Conservation (phyloP, 92 coral and sea anemone genomes). For the Palythoa grandis region DNA sequence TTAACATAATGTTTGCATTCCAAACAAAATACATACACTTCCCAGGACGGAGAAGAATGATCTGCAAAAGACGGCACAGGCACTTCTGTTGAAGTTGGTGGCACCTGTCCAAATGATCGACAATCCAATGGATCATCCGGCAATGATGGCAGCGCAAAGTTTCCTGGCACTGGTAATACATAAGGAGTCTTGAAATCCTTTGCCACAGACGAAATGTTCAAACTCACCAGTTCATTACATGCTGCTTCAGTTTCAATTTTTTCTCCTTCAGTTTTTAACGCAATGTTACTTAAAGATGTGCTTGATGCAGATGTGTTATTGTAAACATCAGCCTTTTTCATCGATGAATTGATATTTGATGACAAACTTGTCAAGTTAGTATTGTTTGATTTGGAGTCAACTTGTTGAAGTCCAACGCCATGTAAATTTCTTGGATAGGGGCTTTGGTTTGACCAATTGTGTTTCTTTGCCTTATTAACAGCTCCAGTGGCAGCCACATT, state of each 20-base stretch:
- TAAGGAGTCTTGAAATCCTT: constrained; percentile 53
- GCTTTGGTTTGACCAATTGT: constrained; percentile 58
- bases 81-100: not conserved
- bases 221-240: constrained; percentile 18
- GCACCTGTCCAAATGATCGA: constrained; percentile 42
- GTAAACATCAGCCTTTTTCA: not conserved
- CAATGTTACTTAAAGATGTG: not conserved
- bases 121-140: constrained; percentile 82
- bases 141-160: constrained; percentile 66
- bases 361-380: constrained; percentile 20
- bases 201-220: constrained; percentile 12
- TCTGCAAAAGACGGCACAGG: constrained; percentile 1
- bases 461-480: constrained; percentile 60
- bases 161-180: constrained; percentile 55
- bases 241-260: constrained; percentile 17
- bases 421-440: constrained; percentile 23
- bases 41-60: constrained; percentile 54
- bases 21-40: constrained; percentile 53
- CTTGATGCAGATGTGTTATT: not conserved
- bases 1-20: not conserved
- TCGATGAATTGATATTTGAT: not conserved
- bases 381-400: constrained; percentile 6
- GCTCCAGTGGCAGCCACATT: constrained; percentile 75
- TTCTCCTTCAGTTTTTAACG: not conserved
- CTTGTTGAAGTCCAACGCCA: constrained; percentile 34